These are phyloP conservation scores for Mus minutoides DNA, from an alignment of 2,797 vertebrate genomes.

Conservation along the genomic window DNA sequence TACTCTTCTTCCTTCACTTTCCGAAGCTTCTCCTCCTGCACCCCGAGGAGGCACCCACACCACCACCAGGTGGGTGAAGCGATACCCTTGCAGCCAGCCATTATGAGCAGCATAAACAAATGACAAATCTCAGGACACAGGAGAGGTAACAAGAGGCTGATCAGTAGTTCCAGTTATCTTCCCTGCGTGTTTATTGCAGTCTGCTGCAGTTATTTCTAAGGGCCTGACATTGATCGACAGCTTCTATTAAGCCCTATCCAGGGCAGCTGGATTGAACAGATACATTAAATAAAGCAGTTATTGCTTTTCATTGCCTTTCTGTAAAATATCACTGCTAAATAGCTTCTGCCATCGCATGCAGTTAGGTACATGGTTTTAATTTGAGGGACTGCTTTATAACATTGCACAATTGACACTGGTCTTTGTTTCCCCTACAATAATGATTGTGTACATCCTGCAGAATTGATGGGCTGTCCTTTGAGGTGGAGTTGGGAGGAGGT, in stretches of 20 bases:
- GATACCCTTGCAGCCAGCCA: slow-evolving; percentile 86
- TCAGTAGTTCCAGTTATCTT: slow-evolving; percentile 93
- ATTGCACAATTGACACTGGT: slow-evolving; percentile 93
- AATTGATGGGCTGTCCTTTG: slow-evolving; percentile 96
- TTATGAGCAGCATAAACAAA: slow-evolving; percentile 91
- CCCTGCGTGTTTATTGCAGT: slow-evolving; percentile 96
- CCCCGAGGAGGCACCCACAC: slow-evolving; percentile 57
- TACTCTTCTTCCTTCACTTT: not conserved
- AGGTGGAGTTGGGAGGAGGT: slow-evolving; percentile 59
- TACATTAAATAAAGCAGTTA: slow-evolving; percentile 99
- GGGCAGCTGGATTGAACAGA: slow-evolving; percentile 97
- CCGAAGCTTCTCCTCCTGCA: not conserved
- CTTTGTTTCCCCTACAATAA: slow-evolving; percentile 94
- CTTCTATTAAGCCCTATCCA: slow-evolving; percentile 96
- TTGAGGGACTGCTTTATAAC: slow-evolving; percentile 96
- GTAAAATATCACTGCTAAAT: slow-evolving; percentile 97
- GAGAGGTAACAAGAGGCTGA: slow-evolving; percentile 93
- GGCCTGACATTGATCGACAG: slow-evolving; percentile 97
- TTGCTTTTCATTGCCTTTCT: slow-evolving; percentile 97
- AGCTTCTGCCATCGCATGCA: slow-evolving; percentile 95
- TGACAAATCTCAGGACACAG: slow-evolving; percentile 91
- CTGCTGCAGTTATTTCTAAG: slow-evolving; percentile 92
- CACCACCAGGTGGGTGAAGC: slow-evolving; percentile 67
- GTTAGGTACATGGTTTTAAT: slow-evolving; percentile 99
- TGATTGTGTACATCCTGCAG: slow-evolving; percentile 94